Conservation (phyloP, 1,140 invertebrate species). For the Phenacoccus solenopsis region DNA sequence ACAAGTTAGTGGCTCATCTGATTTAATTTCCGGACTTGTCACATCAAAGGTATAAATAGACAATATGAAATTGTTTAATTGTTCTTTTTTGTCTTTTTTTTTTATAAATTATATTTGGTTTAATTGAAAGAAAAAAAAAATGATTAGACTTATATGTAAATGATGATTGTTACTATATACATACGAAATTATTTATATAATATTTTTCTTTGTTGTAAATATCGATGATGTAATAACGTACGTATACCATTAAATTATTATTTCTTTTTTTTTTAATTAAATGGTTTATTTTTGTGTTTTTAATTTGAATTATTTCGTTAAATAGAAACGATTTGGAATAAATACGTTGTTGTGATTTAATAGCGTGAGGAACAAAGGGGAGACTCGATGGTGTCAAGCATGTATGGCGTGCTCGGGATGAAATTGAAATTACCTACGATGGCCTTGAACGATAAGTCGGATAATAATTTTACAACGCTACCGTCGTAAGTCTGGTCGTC, state of each 20-base stretch:
- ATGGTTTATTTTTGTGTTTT: constrained; percentile 17
- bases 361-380: not conserved
- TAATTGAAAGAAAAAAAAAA: not conserved
- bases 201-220: not conserved
- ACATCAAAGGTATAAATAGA: not conserved
- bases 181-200: not conserved
- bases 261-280: constrained; percentile 16
- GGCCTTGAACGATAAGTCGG: too few relatives aligned
- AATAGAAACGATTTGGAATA: not conserved
- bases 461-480: too few relatives aligned
- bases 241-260: constrained; percentile 18
- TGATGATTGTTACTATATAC: not conserved
- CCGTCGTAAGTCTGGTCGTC: too few relatives aligned
- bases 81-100: not conserved
- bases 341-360: not conserved
- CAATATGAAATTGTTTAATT: not conserved
- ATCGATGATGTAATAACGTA: constrained; percentile 16
- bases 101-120: not conserved
- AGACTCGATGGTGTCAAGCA: too few relatives aligned
- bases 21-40: not conserved
- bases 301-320: constrained; percentile 9
- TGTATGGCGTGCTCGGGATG: too few relatives aligned
- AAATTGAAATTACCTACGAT: too few relatives aligned
- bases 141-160: not conserved
- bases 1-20: not conserved